Evolutionary conservation across 2,888 invertebrate species (phyloP), one percentile per base, ranked within the genome.

Genomic region (Schizaphis graminum): DNA sequence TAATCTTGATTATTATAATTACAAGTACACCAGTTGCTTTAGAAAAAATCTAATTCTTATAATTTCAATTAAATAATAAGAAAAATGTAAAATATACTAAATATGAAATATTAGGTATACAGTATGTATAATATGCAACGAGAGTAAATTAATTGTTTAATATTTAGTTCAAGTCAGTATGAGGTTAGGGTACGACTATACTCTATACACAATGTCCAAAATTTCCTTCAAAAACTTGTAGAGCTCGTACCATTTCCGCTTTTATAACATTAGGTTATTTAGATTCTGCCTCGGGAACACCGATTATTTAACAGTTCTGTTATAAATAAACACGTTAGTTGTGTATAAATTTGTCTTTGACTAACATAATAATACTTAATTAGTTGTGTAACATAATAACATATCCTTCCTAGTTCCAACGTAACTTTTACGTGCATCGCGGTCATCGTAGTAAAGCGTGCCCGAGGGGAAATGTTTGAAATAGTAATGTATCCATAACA

Each of bases 381-480:
- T n/a, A n/a, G 87, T 35, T 49, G 28, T 88, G n/a, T 8, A n/a
- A 88, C 87, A 49, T 35, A 88, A 21, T 21, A n/a, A 88, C 87
- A 49, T 35, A 88, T 88, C 86, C 86, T 86, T 86, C 87, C 53
- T 24, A 35, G 77, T 77, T 77, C 67, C 21, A 77, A 53, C 87
- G n/a, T 24, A 49, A 35, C 24, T 88, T 88, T 35, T 35, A 88
- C 53, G 53, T 53, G 49, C 53, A 88, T 88, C 24, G 10, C n/a
- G 49, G 53, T 88, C 11, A 53, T n/a, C 21, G 8, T 49, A 21
- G 49, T 21, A 49, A 28, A 28, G 28, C 28, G 5, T 47, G 86
- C 28, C 47, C 8, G 8, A 77, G 35, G 35, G 35, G 35, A 77
- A 35, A 47, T 86, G 16, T 49, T 28, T 16, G 16, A 53, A 49